These are phyloP conservation scores for Oscheius sp. DNA, from an alignment of 2,888 invertebrate species.

Conservation along the genomic window DNA sequence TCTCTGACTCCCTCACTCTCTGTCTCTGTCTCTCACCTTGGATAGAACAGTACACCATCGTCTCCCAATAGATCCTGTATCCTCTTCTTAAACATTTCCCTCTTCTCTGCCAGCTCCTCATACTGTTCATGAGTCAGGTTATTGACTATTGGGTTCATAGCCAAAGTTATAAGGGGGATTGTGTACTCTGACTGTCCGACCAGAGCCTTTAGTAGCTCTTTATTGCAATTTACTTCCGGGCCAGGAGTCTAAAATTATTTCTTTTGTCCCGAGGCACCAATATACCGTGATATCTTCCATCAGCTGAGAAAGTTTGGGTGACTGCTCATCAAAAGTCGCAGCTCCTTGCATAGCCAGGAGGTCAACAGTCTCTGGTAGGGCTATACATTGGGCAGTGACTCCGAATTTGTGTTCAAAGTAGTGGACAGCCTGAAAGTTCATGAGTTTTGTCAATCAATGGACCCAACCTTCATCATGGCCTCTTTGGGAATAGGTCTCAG, in stretches of 20 bases:
- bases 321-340: constrained; percentile 1
- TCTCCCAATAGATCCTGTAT: constrained; percentile 4
- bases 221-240: background rate
- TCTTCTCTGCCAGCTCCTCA: background rate
- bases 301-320: constrained; percentile 7
- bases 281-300: constrained; percentile 12
- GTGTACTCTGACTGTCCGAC: constrained; percentile 18
- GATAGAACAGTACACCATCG: constrained; percentile 26
- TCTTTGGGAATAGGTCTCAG: background rate
- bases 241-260: background rate
- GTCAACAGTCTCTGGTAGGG: constrained; percentile 19
- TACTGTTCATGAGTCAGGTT: background rate
- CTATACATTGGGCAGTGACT: background rate
- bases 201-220: background rate
- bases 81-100: constrained; percentile 7
- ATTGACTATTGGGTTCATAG: background rate
- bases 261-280: background rate
- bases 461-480: background rate
- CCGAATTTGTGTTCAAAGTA: constrained; percentile 26
- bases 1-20: too few species aligned
- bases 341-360: constrained; percentile 1
- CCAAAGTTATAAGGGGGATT: background rate
- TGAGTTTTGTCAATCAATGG: background rate
- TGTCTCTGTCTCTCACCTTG: constrained; percentile 12
- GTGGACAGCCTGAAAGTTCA: constrained; percentile 1